A percentile compares a stretch with the other conserved stretches of the same genome.
phyloP scores from a whole-genome alignment of 2,113 vertebrate genomes.

The Thunnus maccoyii region DNA sequence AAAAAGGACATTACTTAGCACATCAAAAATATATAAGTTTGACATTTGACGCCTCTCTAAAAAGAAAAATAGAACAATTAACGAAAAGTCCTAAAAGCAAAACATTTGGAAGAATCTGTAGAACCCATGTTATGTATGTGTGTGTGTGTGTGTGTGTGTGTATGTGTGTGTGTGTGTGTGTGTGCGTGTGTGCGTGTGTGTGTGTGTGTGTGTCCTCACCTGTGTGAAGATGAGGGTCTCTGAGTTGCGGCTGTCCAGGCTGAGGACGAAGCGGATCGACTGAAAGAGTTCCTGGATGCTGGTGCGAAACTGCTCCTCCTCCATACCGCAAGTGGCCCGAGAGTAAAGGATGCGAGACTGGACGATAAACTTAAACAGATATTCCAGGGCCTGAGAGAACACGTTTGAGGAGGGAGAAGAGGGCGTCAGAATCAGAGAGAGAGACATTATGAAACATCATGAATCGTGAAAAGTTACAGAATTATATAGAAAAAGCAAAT shows the following conservation, averaged over 20 bases:
- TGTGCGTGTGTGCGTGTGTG: background rate
- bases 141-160: background rate
- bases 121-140: background rate
- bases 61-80: background rate
- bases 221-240: slow-evolving; percentile 98
- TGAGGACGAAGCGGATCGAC: slow-evolving; percentile 97
- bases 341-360: slow-evolving; percentile 98
- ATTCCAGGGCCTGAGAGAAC: slow-evolving; percentile 92
- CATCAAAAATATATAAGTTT: background rate
- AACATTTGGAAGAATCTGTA: background rate
- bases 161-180: background rate
- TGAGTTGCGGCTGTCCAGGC: slow-evolving; percentile 95
- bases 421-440: no score
- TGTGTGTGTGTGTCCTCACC: slow-evolving; percentile 80
- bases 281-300: slow-evolving; percentile 98
- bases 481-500: no score
- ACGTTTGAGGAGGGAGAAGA: background rate
- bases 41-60: background rate
- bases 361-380: slow-evolving; percentile 98
- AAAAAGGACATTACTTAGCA: background rate
- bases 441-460: no score
- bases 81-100: background rate
- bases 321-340: slow-evolving; percentile 96
- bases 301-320: slow-evolving; percentile 95
- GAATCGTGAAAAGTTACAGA: no score